Evolutionary conservation across 2,113 vertebrate species (phyloP).

Genomic region (Aptenodytes patagonicus): DNA sequence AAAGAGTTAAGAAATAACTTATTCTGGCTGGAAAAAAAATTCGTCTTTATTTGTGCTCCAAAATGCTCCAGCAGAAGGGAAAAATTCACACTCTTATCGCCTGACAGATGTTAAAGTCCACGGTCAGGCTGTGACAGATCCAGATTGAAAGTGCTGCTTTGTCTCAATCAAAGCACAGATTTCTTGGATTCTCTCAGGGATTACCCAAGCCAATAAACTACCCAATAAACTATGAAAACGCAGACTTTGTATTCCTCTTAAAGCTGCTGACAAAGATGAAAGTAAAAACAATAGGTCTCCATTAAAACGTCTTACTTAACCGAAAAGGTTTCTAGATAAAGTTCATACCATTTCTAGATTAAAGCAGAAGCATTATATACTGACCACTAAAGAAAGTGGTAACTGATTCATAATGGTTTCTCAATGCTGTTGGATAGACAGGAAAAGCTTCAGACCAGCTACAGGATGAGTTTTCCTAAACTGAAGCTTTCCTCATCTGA

Average conservation of each 20-base stretch:
- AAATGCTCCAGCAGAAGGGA: not conserved
- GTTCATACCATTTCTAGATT: not conserved
- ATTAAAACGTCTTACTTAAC: not conserved
- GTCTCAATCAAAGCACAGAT: not conserved
- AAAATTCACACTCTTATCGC: not conserved
- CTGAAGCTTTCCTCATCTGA: not conserved
- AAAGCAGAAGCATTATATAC: not conserved
- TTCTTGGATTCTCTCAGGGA: not conserved
- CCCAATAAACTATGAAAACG: not conserved
- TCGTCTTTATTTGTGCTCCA: not conserved
- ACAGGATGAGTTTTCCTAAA: not conserved
- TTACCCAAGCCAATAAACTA: not conserved
- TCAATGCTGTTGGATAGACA: not conserved
- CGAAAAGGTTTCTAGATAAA: not conserved
- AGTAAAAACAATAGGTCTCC: not conserved
- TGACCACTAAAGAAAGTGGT: accelerated
- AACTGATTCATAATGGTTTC: not conserved
- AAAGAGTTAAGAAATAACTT: not conserved
- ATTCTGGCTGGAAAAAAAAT: not conserved
- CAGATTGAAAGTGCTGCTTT: not conserved
- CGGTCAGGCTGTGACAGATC: not conserved
- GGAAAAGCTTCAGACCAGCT: not conserved
- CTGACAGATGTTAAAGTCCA: not conserved
- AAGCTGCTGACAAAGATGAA: not conserved
- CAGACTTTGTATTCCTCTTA: not conserved